Conservation (phyloP, 2,113 vertebrate species). For the Athene cunicularia region DNA sequence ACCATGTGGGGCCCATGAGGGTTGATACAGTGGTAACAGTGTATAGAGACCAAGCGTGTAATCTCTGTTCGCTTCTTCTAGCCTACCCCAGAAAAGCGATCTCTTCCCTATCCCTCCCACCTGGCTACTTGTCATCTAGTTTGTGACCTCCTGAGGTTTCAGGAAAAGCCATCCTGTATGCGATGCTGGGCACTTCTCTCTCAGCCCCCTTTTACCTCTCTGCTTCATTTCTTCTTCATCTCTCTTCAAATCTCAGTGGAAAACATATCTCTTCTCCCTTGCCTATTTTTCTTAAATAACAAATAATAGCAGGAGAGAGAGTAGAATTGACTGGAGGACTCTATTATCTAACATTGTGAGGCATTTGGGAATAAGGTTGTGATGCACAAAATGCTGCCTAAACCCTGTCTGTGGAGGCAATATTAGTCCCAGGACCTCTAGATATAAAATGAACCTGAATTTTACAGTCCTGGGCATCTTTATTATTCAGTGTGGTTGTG, state of each 20-base stretch:
- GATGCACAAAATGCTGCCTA: neutral
- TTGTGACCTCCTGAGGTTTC: neutral
- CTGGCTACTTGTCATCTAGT: neutral
- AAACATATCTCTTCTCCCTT: conserved; percentile 34
- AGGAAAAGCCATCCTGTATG: neutral
- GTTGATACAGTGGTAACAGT: too few relatives aligned
- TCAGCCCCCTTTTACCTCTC: neutral
- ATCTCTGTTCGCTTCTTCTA: neutral
- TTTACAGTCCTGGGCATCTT: neutral
- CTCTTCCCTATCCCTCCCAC: neutral
- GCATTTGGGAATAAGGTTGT: neutral
- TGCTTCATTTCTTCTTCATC: neutral
- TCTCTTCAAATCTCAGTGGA: neutral
- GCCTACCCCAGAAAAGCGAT: neutral
- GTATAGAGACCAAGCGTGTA: accelerated
- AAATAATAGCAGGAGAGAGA: conserved; percentile 4
- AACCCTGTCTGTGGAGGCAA: neutral
- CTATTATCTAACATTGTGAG: conserved; percentile 9
- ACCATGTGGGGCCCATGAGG: neutral
- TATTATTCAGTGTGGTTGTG: neutral
- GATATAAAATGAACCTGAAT: neutral
- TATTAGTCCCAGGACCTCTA: neutral
- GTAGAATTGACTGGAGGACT: neutral
- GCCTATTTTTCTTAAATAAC: conserved; percentile 49
- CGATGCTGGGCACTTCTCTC: neutral